Evolutionary conservation across 2,797 vertebrate species (phyloP).

Genomic region (Pangasius djambal): DNA sequence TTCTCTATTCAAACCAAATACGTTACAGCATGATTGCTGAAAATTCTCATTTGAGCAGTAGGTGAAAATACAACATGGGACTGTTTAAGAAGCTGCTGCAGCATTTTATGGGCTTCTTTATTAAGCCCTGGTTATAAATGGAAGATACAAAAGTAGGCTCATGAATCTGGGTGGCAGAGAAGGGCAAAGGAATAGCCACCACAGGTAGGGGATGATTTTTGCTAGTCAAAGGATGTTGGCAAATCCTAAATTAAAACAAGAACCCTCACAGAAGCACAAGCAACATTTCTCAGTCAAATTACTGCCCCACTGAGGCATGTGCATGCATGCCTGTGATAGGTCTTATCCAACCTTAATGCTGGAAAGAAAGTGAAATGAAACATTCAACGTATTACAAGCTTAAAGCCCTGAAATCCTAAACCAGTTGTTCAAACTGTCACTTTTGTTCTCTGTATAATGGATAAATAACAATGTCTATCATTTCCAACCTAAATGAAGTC

Average conservation of each 20-base stretch:
- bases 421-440: background rate
- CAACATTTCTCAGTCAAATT: background rate
- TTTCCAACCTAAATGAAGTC: background rate
- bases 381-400: background rate
- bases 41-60: background rate
- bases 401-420: background rate
- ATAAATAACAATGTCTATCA: background rate
- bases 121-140: slow-evolving; percentile 4
- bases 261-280: background rate
- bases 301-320: background rate
- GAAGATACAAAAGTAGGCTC: background rate
- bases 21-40: background rate
- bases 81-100: background rate
- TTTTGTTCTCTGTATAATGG: background rate
- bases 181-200: background rate
- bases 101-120: background rate
- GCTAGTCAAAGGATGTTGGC: slow-evolving; percentile 9
- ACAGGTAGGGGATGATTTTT: background rate
- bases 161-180: background rate
- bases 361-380: background rate
- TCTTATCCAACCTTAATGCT: background rate
- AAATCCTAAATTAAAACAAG: background rate
- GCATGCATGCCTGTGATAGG: background rate
- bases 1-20: background rate
- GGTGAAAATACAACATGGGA: background rate